phyloP scores from a whole-genome alignment of 2,113 vertebrate species.

The Halcyon malimbica region DNA sequence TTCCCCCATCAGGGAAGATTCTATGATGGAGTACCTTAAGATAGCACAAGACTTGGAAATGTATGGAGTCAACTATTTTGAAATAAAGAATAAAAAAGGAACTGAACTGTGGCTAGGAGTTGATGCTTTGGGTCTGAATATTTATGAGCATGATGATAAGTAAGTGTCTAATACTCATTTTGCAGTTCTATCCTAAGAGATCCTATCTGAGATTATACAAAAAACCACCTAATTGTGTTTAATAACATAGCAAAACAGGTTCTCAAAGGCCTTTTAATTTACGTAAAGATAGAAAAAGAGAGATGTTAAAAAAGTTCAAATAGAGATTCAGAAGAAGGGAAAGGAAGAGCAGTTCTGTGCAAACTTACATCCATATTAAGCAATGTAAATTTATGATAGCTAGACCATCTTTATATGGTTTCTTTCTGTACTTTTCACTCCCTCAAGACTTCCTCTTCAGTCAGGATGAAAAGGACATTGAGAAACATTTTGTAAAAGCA shows the following conservation, averaged over 20 bases:
- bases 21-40: constrained; percentile 98
- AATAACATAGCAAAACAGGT: neutral
- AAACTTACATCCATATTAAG: neutral
- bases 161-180: constrained; percentile 70
- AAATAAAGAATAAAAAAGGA: constrained; percentile 99
- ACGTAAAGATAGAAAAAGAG: neutral
- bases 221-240: neutral
- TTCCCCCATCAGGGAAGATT: constrained; percentile 87
- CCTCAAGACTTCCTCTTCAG: neutral
- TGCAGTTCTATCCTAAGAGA: neutral
- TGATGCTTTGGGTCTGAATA: constrained; percentile 96
- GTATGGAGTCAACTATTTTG: constrained; percentile 99
- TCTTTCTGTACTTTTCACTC: neutral
- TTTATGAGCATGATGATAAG: constrained; percentile 97
- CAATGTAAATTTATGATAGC: neutral
- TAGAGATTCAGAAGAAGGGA: neutral
- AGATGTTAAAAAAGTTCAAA: neutral
- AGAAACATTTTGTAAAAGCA: neutral
- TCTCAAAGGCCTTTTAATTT: neutral
- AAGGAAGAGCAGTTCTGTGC: neutral
- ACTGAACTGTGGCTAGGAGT: constrained; percentile 97
- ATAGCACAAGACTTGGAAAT: constrained; percentile 98
- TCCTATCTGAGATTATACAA: neutral
- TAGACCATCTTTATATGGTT: neutral
- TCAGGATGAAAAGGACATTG: neutral